Percentiles rank a stretch among this genome's conserved stretches.
phyloP scores from a whole-genome alignment of 2,888 invertebrate species.

The Oligia strigilis region DNA sequence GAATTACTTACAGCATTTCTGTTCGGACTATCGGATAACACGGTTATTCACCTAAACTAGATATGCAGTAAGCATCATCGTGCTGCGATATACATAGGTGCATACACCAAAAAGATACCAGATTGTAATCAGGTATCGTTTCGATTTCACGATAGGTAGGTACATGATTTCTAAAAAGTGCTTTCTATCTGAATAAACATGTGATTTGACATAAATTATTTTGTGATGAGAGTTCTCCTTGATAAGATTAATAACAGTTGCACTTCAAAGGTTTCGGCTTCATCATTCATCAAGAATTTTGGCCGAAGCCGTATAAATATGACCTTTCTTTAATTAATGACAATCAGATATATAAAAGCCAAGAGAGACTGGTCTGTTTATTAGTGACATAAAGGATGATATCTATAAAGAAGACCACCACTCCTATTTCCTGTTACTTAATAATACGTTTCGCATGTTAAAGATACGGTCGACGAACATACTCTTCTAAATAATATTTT shows the following conservation, averaged over 20 bases:
- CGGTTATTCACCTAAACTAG: slow-evolving; percentile 23
- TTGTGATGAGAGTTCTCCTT: background rate
- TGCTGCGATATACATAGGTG: background rate
- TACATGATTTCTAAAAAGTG: background rate
- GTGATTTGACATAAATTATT: background rate
- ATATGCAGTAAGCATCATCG: slow-evolving; percentile 27
- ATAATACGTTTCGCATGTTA: background rate
- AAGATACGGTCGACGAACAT: background rate
- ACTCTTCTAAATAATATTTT: background rate
- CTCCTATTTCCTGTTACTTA: background rate
- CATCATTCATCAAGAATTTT: background rate
- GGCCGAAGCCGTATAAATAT: background rate
- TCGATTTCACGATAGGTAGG: background rate
- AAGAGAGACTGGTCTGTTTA: background rate
- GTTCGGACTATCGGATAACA: slow-evolving; percentile 17
- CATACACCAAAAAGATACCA: background rate
- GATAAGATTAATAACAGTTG: slow-evolving; percentile 7
- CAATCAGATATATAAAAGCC: slow-evolving; percentile 8
- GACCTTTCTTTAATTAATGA: slow-evolving; percentile 2
- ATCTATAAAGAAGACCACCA: background rate
- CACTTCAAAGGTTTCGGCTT: slow-evolving; percentile 30
- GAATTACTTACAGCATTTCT: slow-evolving; percentile 12
- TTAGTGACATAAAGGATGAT: background rate
- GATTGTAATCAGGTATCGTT: background rate
- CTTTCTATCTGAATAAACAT: background rate